phyloP scores from a whole-genome alignment of 1,140 invertebrate genomes.

The Carposina sasakii region DNA sequence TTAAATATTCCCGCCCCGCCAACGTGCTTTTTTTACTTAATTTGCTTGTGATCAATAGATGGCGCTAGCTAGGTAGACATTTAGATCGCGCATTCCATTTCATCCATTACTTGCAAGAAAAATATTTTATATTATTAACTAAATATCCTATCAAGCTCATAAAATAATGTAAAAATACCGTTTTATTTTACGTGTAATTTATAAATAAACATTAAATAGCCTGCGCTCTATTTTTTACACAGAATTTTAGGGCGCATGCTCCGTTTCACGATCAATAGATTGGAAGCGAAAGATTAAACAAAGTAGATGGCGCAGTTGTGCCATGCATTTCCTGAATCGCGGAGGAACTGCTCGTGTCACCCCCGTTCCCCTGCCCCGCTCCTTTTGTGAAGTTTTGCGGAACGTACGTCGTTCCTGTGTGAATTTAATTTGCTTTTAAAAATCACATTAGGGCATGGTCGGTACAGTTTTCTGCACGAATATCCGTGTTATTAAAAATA shows the following conservation, averaged over 20 bases:
- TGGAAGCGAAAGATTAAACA: slow-evolving; percentile 12
- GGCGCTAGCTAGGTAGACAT: too few relatives aligned
- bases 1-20: too few relatives aligned
- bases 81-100: too few relatives aligned
- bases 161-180: too few relatives aligned
- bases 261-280: slow-evolving; percentile 38
- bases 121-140: too few relatives aligned
- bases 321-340: slow-evolving; percentile 15
- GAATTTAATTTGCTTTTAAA: slow-evolving; percentile 43
- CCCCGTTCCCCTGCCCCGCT: slow-evolving; percentile 46
- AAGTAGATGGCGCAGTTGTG: slow-evolving; percentile 38
- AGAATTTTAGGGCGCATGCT: slow-evolving; percentile 33
- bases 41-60: too few relatives aligned
- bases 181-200: too few relatives aligned
- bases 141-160: too few relatives aligned
- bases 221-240: too few relatives aligned
- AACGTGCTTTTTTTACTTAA: too few relatives aligned
- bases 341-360: slow-evolving; percentile 28
- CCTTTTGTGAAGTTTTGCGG: slow-evolving; percentile 66
- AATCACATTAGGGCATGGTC: slow-evolving; percentile 68
- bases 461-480: slow-evolving; percentile 58
- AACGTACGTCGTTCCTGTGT: slow-evolving; percentile 50
- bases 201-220: too few relatives aligned
- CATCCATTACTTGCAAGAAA: too few relatives aligned
- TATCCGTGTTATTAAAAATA: slow-evolving; percentile 60